Evolutionary conservation across 1,140 invertebrate species (phyloP), one percentile per base, ranked within the genome.

Genomic region (Nasonia giraulti): DNA sequence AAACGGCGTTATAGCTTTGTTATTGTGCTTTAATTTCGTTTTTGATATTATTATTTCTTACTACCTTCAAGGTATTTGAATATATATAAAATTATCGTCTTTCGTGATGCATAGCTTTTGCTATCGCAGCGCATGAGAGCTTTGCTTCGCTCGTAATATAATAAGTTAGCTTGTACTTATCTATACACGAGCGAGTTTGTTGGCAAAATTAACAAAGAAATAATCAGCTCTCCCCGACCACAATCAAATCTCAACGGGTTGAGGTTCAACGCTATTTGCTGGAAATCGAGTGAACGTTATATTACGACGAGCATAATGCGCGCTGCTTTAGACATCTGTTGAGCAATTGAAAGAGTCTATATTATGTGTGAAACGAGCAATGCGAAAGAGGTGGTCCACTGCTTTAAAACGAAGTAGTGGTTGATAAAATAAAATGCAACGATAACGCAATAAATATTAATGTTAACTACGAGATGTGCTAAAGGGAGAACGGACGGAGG

Each of bases 311-410:
- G 8, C 1, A 44, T 44, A 8, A 40, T 8, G 37, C 37, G 7
- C 7, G 40, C 40, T 44, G 40, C 40, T 44, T 44, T 7, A 44
- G 40, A 7, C 6, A 44, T 44, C 33, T 37, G 33, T 44, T 44
- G 6, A 44, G 40, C 11, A 8, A 37, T 37, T 37, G 33, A 44
- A 44, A 44, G 40, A 44, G 33, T 4, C 33, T 37, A 5, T 37
- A 37, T 44, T 8, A 7, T 8, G 40, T 10, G 40, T 7, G 8
- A 44, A 31, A 33, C 0, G 27, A 71, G 27, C 14, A 31, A 31
- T 27, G 69, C 31, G 69, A 44, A 75, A 88, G 88, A 91, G 89
- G 88, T 91, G 89, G 90, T 87, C 89, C 90, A 90, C 89, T 89
- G 78, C 89, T 90, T 89, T 81, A 80, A 83, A 85, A 81, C 73